Percentiles rank a stretch among this genome's conserved stretches.
Conservation (phyloP, 2,113 vertebrate species). For the Mola mola region DNA sequence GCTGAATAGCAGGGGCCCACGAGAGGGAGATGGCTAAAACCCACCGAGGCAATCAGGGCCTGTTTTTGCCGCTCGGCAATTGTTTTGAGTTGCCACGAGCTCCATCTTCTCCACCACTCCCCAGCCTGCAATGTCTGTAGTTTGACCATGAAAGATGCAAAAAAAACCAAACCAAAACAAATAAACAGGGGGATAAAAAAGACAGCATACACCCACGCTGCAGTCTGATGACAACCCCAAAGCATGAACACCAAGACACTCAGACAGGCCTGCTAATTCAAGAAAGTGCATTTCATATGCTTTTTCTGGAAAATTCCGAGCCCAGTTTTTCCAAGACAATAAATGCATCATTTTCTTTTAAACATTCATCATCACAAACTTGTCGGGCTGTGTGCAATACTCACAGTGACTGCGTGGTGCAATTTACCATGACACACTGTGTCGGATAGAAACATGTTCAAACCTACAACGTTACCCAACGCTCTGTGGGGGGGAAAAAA, state of each 20-base stretch:
- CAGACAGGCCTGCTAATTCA: not conserved
- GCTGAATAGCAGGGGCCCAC: conserved; percentile 60
- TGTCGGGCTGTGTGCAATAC: not conserved
- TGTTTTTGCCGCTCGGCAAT: conserved; percentile 27
- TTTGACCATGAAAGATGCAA: not conserved
- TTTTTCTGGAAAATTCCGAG: conserved; percentile 13
- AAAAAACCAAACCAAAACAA: too few species aligned
- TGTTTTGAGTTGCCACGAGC: conserved; percentile 32
- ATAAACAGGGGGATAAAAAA: too few species aligned
- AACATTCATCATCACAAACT: not conserved
- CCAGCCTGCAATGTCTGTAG: conserved; percentile 5
- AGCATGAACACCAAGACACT: conserved; percentile 4
- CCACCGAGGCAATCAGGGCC: conserved; percentile 20
- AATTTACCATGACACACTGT: too few species aligned
- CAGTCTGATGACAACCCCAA: conserved; percentile 21
- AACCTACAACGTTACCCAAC: not conserved
- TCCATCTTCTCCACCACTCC: conserved; percentile 28
- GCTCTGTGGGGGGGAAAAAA: too few species aligned
- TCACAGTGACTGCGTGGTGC: conserved; percentile 18
- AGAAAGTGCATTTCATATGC: conserved; percentile 8
- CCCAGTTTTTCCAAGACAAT: not conserved
- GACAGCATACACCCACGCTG: not conserved
- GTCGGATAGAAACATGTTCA: too few species aligned
- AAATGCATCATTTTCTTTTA: not conserved
- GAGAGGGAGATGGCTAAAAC: conserved; percentile 32